Evolutionary conservation across 2,113 vertebrate genomes (phyloP), one percentile per base, ranked within the genome.

Genomic region (Ardeotis arabs): DNA sequence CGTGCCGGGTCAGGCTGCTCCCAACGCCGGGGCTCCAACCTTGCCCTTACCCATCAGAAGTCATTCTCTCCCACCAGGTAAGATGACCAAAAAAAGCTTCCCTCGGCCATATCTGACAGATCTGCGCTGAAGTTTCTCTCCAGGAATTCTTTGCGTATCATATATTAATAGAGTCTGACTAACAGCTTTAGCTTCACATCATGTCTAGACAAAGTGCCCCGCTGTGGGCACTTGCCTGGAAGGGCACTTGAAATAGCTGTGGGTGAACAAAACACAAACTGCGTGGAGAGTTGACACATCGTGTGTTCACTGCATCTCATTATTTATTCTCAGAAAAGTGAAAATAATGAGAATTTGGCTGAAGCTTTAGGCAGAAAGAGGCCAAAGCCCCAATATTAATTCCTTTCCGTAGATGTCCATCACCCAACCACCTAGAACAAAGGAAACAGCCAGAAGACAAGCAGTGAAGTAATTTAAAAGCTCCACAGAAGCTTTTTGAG

Each of bases 171-270:
- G 84, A 69, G 74, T 77, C 78, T 96, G 91, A 93, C 91, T 87
- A 95, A 88, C 22, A 22, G 87, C 93, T 92, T 86, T 52, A 95
- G 91, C 63, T 89, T 56, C 87, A 29, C 95, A 94, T 80, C 91
- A 47, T 82, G 93, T 79, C 95, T 83, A 94, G 95, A 94, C 93
- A 73, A 76, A 93, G 87, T 33, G 67, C 82, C 89, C 91, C 0
- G 4, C 93, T 95, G 94, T 47, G 90, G 91, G 82, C 84, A 94
- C 89, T 7, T 85, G 90, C 91, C 93, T 90, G 41, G 74, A 87
- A 96, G 90, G 93, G 84, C 89, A 77, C 70, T 85, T 25, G 24
- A 64, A 91, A 80, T 33, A 95, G 58, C 81, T 87, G 49, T 66
- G 63, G 74, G 74, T 85, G 87, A 94, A 41, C 39, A 79, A 53